Base-by-base conservation (phyloP, 2,113 vertebrate genomes). In the Pipa parva region DNA sequence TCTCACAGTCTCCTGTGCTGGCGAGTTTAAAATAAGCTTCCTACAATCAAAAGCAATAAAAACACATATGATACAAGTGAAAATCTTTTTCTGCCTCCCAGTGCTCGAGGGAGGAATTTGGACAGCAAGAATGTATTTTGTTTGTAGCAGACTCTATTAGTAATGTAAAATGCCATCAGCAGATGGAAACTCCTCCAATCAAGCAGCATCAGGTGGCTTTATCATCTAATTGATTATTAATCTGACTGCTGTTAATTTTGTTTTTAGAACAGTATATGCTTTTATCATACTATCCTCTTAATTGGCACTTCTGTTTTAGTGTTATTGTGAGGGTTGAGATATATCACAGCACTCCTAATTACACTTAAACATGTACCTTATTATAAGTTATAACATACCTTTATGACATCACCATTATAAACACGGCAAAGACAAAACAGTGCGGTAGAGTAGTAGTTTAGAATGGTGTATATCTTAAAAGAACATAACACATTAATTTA, bases 141-240 rank as follows among this genome's bases (percentile, higher is more conserved):
- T 56, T 59, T 29, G 28, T 59, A 39, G 57, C 13, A 72, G 36
- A 64, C 70, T 31, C 39, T 74, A 1, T 71, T 73, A 54, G 54
- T 13, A 1, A 0, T 63, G 45, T 26, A 60, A 59, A 76, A 80
- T 70, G 17, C 70, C 68, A 42, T 0, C 39, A 48, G 74, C 75
- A 59, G 46, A 39, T 71, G 50, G 67, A 42, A 5, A 2, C 52
- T 20, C 21, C 59, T 76, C 61, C 71, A 80, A 74, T 68, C 62
- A 54, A 27, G 26, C 39, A 75, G 56, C 76, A 74, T 84, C 77
- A 81, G 77, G 78, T 84, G 70, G 63, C 68, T 77, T 67, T 3
- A 77, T 72, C 1, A 2, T 63, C 77, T 80, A 80, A 83, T 52
- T 82, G 82, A 70, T 81, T 81, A 75, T 78, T 82, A 82, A 80